A percentile compares a stretch with the other conserved stretches of the same genome.
Evolutionary conservation across 2,113 vertebrate genomes (phyloP).

Genomic region (Ctenomys sociabilis): DNA sequence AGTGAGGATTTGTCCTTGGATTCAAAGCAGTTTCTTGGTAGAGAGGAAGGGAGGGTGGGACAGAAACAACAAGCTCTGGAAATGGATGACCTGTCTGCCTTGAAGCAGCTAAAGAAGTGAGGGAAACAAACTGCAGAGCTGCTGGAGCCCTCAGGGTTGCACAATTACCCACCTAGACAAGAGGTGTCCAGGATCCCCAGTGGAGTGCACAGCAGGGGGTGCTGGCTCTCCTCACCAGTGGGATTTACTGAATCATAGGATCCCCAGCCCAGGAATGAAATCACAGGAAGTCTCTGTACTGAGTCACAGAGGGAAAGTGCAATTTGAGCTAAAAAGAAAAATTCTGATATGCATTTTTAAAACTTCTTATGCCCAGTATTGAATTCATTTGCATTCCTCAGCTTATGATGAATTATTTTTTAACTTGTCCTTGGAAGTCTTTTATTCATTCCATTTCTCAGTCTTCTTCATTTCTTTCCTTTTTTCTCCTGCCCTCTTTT

Average conservation of each 20-base stretch:
- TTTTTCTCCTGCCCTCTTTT: background rate
- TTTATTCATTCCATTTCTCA: background rate
- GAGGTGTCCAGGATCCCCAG: background rate
- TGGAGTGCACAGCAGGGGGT: accelerated
- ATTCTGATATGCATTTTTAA: background rate
- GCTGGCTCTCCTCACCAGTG: background rate
- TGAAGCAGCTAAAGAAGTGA: background rate
- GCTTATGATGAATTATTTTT: background rate
- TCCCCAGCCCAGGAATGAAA: background rate
- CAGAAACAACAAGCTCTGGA: background rate
- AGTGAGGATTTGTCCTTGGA: background rate
- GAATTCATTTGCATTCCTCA: background rate
- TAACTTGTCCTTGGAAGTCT: background rate
- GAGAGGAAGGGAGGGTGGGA: background rate
- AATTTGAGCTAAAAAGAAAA: background rate
- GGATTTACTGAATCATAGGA: background rate
- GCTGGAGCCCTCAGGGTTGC: background rate
- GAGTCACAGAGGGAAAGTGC: background rate
- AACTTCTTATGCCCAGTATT: background rate
- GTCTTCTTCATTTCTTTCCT: constrained; percentile 21
- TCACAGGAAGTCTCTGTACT: background rate
- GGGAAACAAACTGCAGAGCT: background rate
- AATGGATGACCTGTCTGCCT: background rate
- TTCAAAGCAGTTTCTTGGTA: constrained; percentile 3
- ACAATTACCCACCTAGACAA: background rate